Evolutionary conservation across 2,797 vertebrate genomes (phyloP), one percentile per base, ranked within the genome.

Genomic region (Acomys russatus): DNA sequence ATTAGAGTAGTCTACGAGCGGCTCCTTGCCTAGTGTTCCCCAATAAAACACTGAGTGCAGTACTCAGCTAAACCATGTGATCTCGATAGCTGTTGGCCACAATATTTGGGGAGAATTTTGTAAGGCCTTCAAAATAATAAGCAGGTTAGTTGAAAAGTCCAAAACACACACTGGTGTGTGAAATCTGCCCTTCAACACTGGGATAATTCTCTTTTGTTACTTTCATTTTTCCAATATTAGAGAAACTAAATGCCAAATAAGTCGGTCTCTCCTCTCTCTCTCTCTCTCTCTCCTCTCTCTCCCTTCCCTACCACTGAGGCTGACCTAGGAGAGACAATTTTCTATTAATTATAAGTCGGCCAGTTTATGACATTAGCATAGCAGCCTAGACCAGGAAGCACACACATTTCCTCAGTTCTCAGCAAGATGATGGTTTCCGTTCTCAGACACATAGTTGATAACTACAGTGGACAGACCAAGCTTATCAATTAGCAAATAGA

Each of bases 171-270:
- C 35, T 33, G n/a, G 6, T 87, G 68, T 56, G 90, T 76, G 23
- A 94, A 94, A 92, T n/a, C 7, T 54, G 4, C 6, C 83, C 90
- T 90, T 70, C 22, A 92, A 95, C 49, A 11, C 44, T 49, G 80
- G 38, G 59, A 64, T 76, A 33, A 76, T 79, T 66, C 35, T 54
- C 5, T 91, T 12, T 8, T 56, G 11, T 78, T 61, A 59, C 63
- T 74, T 77, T 59, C 82, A 66, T 90, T 93, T 97, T 96, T 88
- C 77, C 59, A 88, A 87, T 88, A 14, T 87, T 85, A 94, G 66
- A 92, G 23, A 59, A 18, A 49, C 66, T 92, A 44, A 5, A 23
- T 78, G 38, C 23, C 92, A 93, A 44, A 77, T 82, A 95, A 44
- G n/a, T n/a, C n/a, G n/a, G n/a, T n/a, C n/a, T n/a, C n/a, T n/a